Base-by-base conservation (phyloP, 2,797 vertebrate genomes). In the Enteromius unitaeniatus region DNA sequence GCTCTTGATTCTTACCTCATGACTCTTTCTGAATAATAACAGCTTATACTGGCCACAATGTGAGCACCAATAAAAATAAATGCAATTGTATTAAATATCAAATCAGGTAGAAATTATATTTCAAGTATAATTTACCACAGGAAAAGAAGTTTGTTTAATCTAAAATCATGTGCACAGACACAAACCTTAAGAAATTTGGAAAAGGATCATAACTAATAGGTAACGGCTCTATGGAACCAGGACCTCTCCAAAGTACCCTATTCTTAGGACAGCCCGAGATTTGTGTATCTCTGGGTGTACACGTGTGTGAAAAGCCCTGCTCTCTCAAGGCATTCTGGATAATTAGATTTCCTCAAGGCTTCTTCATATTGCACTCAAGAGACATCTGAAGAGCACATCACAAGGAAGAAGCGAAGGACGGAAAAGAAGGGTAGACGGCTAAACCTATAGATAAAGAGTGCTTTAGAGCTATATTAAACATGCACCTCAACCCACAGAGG, bases 291-390 rank as follows among this genome's bases (percentile, higher is more conserved):
- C 89, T 84, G 62, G 26, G 37, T 58, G 23, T 76, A 53, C 62
- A 45, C 72, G 72, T 80, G 51, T 34, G 84, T 51, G 78, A 67
- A 81, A 80, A 90, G 87, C 90, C 88, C 83, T 14, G 82, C 87
- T 86, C 88, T 88, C 88, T 90, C 84, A 88, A 90, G 90, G 89
- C 51, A 79, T 87, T 87, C 86, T 87, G 87, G 89, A 86, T 92
- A 93, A 93, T 93, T 90, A 90, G 89, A 92, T 92, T 89, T 91
- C 88, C 60, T 88, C 86, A 92, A 86, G 75, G 77, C 3, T 65
- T 83, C 86, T 88, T 79, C 81, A 88, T 45, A 69, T 75, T 78
- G 84, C 84, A 87, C 88, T 87, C 88, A 49, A 70, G 70, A 86
- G 83, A 62, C 78, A 87, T 79, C 23, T 49, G 26, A 74, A 49